phyloP scores from a whole-genome alignment of 1,140 invertebrate species.

The Ostrea edulis region DNA sequence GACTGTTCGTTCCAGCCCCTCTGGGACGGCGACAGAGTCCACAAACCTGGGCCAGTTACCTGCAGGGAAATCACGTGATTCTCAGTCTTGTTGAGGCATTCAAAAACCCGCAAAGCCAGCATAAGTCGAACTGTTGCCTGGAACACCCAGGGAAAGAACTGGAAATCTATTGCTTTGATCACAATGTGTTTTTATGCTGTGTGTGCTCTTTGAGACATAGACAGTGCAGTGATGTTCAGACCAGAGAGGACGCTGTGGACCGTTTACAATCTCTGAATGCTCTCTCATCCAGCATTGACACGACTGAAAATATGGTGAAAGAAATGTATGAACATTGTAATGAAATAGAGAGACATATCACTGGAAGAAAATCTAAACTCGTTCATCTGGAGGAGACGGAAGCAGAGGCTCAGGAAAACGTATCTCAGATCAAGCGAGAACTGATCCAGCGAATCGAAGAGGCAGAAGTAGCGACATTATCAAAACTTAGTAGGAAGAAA shows the following conservation, averaged over 20 bases:
- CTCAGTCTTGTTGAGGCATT: conserved; percentile 45
- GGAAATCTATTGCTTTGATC: conserved; percentile 55
- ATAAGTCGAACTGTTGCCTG: conserved; percentile 10
- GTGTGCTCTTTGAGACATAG: conserved; percentile 50
- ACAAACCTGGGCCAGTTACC: conserved; percentile 43
- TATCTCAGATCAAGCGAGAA: conserved; percentile 17
- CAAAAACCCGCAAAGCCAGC: conserved; percentile 39
- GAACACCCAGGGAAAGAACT: conserved; percentile 50
- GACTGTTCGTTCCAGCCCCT: conserved; percentile 39
- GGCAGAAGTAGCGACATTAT: conserved; percentile 20
- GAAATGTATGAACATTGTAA: conserved; percentile 49
- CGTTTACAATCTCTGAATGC: conserved; percentile 33
- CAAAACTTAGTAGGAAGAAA: conserved; percentile 43
- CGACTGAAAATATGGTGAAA: conserved; percentile 11
- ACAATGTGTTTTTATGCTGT: conserved; percentile 42
- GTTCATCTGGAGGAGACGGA: conserved; percentile 28
- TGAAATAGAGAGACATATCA: conserved; percentile 45
- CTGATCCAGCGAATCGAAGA: conserved; percentile 32
- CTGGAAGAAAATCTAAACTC: conserved; percentile 16
- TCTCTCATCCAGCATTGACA: conserved; percentile 7
- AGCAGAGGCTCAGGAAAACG: not conserved
- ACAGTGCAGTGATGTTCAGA: conserved; percentile 45
- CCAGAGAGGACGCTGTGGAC: conserved; percentile 42
- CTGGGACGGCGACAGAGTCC: conserved; percentile 28
- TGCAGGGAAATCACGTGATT: conserved; percentile 46